Base-by-base conservation (phyloP, 2,113 vertebrate species). In the Etheostoma spectabile region DNA sequence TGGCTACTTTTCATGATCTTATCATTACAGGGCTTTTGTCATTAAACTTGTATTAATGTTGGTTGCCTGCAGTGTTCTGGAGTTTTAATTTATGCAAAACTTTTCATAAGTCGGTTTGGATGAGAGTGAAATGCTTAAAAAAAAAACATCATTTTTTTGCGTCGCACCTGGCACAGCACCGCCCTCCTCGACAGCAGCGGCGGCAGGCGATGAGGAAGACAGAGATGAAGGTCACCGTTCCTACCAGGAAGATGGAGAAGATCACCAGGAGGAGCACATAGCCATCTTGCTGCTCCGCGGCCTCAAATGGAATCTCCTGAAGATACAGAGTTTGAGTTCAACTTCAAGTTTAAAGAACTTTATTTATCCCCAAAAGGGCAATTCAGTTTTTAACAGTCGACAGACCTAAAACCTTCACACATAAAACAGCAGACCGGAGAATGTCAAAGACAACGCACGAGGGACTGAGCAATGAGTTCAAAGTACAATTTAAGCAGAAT, bases 161-260 rank as follows among this genome's bases (percentile, higher is more conserved):
- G 1, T 35, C 85, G 62, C 89, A 99, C 98, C 98, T 97, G 88
- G 93, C 93, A 79, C 95, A 95, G 83, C 95, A 92, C 60, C 89
- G 94, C 19, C 95, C 96, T 3, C 94, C 95, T 74, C 96, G 95
- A 57, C 95, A 96, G 93, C 96, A 97, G 46, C 95, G 96, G 15
- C 95, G 95, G 86, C 95, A 99, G 84, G 96, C 77, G 77, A 99
- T 95, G 93, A 99, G 94, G 85, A 97, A 84, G 33, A 97, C 94
- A 0, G 96, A 95, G 70, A 98, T 90, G 81, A 97, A 95, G 68
- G 97, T 95, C 81, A 99, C 82, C 0, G 96, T 95, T 77, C 96
- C 98, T 4, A 97, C 97, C 1, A 98, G 94, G 82, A 99, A 96
- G 86, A 97, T 93, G 68, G 96, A 97, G 87, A 97, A 93, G 80